Evolutionary conservation across 2,113 vertebrate species (phyloP), one percentile per base, ranked within the genome.

Genomic region (Ancistrus triradiatus): DNA sequence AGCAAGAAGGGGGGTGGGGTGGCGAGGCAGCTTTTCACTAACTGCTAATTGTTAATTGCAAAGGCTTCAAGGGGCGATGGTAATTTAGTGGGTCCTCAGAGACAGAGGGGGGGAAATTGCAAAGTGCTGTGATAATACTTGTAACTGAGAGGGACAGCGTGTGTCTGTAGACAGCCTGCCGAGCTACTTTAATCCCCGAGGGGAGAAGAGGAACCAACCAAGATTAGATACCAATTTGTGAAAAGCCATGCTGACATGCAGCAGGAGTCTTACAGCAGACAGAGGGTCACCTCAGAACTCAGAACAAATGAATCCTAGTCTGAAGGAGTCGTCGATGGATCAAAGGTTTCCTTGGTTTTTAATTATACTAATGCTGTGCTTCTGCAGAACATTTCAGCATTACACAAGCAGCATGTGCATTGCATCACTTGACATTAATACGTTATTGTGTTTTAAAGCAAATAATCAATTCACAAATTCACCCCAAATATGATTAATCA

Each of bases 161-260:
- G 75, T 85, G 85, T 80, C 78, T 83, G 85, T 81, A 87, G 86
- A 82, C 85, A 84, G 77, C 78, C 79, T 87, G 85, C 83, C 85
- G 77, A 53, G 24, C 33, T 79, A 74, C 74, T 47, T 76, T 78
- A 77, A 78, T 83, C 85, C 80, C 76, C 6, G 33, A 75, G 78
- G 74, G 67, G 53, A 70, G 80, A 46, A 24, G 52, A 10, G 73
- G n/a, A 10, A 72, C 74, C 47, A 74, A 77, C 55, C 72, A 75
- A 83, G 80, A 87, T 85, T 83, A 85, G 84, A 19, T 80, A 81
- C 82, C 83, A 85, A 84, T 84, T 86, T 86, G 77, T 74, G 63
- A 68, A 73, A 17, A 67, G 83, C 83, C 81, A 66, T 70, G 11
- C 44, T 74, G 83, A 81, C 85, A 85, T 73, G 50, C 56, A 40